Evolutionary conservation across 2,113 vertebrate species (phyloP).

Genomic region (Fukomys damarensis): DNA sequence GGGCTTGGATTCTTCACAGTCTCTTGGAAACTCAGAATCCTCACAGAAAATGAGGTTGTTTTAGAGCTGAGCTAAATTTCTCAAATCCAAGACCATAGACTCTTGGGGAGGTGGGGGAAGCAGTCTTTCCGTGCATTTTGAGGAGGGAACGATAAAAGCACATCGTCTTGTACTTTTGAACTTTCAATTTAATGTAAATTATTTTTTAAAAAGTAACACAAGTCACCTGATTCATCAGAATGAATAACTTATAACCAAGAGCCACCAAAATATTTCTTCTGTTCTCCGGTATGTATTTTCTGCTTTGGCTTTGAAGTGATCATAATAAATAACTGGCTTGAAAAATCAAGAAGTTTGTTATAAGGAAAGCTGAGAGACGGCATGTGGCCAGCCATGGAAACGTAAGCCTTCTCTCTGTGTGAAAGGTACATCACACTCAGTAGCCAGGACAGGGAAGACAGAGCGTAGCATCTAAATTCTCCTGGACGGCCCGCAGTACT

Average conservation of each 20-base stretch:
- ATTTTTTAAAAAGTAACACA: neutral
- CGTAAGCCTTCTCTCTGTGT: neutral
- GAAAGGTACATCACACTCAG: neutral
- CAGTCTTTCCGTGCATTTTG: neutral
- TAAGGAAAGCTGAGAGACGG: neutral
- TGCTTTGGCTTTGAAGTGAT: neutral
- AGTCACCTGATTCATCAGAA: neutral
- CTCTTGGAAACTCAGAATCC: neutral
- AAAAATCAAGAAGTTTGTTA: neutral
- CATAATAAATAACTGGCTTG: neutral
- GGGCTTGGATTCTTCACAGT: neutral
- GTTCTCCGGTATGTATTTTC: neutral
- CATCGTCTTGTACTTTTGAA: neutral
- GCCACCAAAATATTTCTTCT: neutral
- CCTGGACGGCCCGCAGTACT: neutral
- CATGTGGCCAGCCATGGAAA: neutral
- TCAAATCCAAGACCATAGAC: neutral
- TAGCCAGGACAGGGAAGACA: neutral
- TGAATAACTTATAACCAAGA: neutral
- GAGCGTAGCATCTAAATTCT: neutral
- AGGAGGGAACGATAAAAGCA: neutral
- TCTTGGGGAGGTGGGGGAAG: neutral
- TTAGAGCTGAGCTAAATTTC: neutral
- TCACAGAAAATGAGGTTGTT: neutral
- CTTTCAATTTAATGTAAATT: neutral